These are phyloP conservation scores for Trematomus bernacchii DNA, from an alignment of 2,797 vertebrate genomes.

Conservation along the genomic window DNA sequence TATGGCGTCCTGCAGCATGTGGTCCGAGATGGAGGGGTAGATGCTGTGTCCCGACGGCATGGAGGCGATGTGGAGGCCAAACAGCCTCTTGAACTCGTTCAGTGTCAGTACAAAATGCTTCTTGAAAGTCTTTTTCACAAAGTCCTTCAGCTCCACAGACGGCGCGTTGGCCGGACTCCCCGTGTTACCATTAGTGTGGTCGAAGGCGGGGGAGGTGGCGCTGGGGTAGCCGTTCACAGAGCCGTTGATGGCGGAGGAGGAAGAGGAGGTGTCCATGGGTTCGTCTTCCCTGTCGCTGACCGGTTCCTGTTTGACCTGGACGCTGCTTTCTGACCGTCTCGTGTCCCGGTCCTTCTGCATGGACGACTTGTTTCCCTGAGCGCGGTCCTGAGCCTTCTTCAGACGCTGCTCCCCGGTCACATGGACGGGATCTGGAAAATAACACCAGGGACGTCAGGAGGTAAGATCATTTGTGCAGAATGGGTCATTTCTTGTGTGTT, in stretches of 20 bases:
- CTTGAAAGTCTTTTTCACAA: slow-evolving; percentile 91
- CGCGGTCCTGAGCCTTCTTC: slow-evolving; percentile 88
- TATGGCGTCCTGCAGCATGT: slow-evolving; percentile 94
- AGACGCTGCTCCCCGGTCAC: slow-evolving; percentile 92
- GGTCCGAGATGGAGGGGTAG: slow-evolving; percentile 94
- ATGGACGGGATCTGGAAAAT: slow-evolving; percentile 75
- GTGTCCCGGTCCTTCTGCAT: slow-evolving; percentile 88
- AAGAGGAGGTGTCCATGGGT: slow-evolving; percentile 89
- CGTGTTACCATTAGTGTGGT: slow-evolving; percentile 86
- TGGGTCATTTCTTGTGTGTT: no score
- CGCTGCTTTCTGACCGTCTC: slow-evolving; percentile 50
- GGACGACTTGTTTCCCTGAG: slow-evolving; percentile 84
- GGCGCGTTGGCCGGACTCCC: slow-evolving; percentile 65
- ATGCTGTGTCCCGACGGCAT: slow-evolving; percentile 90
- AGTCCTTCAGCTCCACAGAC: slow-evolving; percentile 90
- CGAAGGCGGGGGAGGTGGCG: slow-evolving; percentile 59
- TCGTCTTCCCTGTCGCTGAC: slow-evolving; percentile 85
- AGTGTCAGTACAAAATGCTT: slow-evolving; percentile 96
- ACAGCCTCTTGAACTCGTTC: slow-evolving; percentile 96
- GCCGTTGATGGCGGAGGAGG: slow-evolving; percentile 81
- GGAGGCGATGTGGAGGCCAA: slow-evolving; percentile 96
- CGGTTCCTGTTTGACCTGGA: slow-evolving; percentile 90
- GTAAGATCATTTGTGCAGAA: not conserved
- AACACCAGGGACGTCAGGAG: not conserved
- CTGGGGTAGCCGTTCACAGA: slow-evolving; percentile 89